Evolutionary conservation across 2,113 vertebrate species (phyloP).

Genomic region (Eudyptes chrysolophus): DNA sequence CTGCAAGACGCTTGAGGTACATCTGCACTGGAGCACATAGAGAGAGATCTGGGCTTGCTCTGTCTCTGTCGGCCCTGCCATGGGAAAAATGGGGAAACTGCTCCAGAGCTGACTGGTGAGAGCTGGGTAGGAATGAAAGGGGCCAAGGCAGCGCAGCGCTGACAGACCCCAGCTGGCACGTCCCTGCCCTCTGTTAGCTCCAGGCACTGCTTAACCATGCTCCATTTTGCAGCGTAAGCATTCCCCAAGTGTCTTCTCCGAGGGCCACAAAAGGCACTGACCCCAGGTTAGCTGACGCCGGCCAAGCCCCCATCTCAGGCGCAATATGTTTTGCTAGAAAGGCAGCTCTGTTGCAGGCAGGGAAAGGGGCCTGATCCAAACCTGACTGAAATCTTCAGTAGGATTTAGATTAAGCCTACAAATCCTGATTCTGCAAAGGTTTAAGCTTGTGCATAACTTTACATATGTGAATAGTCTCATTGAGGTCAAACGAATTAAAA

Average conservation of each 20-base stretch:
- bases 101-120: neutral
- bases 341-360: neutral
- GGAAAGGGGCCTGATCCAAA: neutral
- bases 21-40: neutral
- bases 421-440: constrained; percentile 34
- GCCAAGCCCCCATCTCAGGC: neutral
- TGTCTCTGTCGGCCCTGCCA: neutral
- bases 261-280: neutral
- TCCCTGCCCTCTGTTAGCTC: neutral
- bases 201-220: neutral
- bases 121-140: neutral
- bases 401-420: constrained; percentile 40
- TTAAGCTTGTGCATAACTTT: constrained; percentile 43
- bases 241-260: neutral
- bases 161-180: neutral
- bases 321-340: neutral
- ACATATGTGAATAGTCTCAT: neutral
- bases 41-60: neutral
- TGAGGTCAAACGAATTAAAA: neutral
- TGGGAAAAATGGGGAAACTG: neutral
- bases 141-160: accelerated
- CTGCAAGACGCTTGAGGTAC: neutral
- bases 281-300: neutral
- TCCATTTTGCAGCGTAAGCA: neutral
- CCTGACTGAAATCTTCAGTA: neutral